Base-by-base conservation (phyloP, 1,140 invertebrate genomes). In the Tetramorium parvispinum region DNA sequence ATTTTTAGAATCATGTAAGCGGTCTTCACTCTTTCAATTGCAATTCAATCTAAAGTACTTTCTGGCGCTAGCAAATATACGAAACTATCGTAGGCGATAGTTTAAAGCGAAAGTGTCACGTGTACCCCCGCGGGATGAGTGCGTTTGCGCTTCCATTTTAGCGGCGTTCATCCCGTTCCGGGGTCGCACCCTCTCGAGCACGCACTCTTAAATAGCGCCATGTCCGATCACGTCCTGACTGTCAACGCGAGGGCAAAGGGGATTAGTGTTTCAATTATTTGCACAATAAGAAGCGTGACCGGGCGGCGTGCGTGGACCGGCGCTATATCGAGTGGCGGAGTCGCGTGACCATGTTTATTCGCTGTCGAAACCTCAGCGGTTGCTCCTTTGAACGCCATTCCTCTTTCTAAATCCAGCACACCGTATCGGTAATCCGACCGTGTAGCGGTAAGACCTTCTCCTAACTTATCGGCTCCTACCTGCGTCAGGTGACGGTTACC, bases 201-300 rank as follows among this genome's bases (percentile, higher is more conserved):
- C 89, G 85, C 89, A 79, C 76, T 86, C 0, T 3, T 86, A 86
- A 90, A 90, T 73, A 73, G 57, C 27, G 53, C 24, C 10, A 32
- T n/a, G 91, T 92, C 92, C 91, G 92, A 94, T 94, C 93, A 93
- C 76, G 87, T 83, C 8, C 82, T 77, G 90, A 92, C 92, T 94
- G 93, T 93, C 94, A 93, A 91, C 92, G 90, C 81, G 83, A 82
- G 86, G 73, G 66, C 53, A 87, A 89, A 87, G 85, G 88, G 93
- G 95, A 95, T 95, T 95, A 95, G 92, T 92, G 93, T 95, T 95
- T 95, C 94, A 95, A 94, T 95, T 95, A 94, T 95, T 95, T 95
- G 92, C 86, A 93, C 93, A 94, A 94, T 92, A 87, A 92, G 92
- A 24, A 82, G 53, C 53, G 79, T 81, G 87, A 85, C 79, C 27